Conservation (phyloP, 2,797 vertebrate genomes). For the Crenichthys baileyi region DNA sequence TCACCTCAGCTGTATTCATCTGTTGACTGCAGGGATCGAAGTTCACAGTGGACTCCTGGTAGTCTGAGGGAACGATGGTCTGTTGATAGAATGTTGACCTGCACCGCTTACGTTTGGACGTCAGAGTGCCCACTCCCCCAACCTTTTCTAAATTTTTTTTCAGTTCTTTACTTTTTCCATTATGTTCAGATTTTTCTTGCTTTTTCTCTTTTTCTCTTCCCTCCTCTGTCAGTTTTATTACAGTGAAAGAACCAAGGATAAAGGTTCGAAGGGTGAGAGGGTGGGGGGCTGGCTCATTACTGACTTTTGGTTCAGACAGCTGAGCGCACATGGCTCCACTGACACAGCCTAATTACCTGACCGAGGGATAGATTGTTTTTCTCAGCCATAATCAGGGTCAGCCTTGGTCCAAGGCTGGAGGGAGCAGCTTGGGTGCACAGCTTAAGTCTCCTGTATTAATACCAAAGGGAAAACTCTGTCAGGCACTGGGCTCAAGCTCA, state of each 20-base stretch:
- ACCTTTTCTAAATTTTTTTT: conserved; percentile 31
- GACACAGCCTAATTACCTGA: conserved; percentile 81
- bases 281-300: conserved; percentile 76
- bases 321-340: conserved; percentile 67
- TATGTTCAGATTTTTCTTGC: conserved; percentile 30
- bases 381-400: conserved; percentile 65
- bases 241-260: conserved; percentile 46
- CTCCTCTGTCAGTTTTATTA: conserved; percentile 41
- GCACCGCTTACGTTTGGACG: conserved; percentile 42
- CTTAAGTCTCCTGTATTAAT: conserved; percentile 60
- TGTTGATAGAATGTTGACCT: conserved; percentile 37
- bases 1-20: conserved; percentile 59
- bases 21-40: conserved; percentile 63
- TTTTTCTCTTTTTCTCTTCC: conserved; percentile 13
- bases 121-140: conserved; percentile 29
- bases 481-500: conserved; percentile 51
- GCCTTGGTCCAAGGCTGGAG: conserved; percentile 60
- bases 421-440: conserved; percentile 68
- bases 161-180: conserved; percentile 24
- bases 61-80: conserved; percentile 28
- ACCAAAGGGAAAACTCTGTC: conserved; percentile 60
- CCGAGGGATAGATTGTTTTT: conserved; percentile 71
- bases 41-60: conserved; percentile 55
- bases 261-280: conserved; percentile 59
- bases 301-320: conserved; percentile 62